phyloP scores from a whole-genome alignment of 2,113 vertebrate species.

The Clupea harengus region DNA sequence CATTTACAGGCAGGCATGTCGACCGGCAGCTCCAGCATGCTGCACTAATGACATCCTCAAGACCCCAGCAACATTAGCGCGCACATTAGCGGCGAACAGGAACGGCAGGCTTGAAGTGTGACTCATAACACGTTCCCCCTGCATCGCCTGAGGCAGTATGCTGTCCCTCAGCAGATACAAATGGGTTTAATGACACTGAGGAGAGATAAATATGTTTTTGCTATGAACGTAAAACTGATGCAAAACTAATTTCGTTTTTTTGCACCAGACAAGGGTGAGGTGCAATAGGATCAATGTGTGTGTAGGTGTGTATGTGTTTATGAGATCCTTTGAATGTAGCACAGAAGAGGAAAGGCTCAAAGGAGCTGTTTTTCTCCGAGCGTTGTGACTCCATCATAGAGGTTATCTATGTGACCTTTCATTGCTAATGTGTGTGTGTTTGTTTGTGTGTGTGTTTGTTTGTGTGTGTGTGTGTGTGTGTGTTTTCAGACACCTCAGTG shows the following conservation, averaged over 20 bases:
- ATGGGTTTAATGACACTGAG: neutral
- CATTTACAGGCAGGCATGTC: neutral
- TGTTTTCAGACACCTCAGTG: conserved; percentile 66
- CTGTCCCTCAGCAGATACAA: neutral
- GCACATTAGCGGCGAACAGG: neutral
- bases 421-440: neutral
- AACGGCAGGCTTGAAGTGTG: neutral
- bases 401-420: neutral
- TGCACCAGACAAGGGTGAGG: neutral
- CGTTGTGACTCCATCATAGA: neutral
- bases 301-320: neutral
- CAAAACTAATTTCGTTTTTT: neutral
- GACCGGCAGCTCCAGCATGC: neutral
- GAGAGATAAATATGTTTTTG: neutral
- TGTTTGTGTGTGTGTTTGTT: neutral
- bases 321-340: neutral
- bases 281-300: neutral
- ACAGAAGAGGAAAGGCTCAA: neutral
- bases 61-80: neutral
- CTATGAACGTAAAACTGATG: neutral
- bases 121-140: neutral
- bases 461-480: conserved; percentile 15
- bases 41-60: neutral
- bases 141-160: neutral
- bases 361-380: neutral